Conservation (phyloP, 2,888 invertebrate species). For the Campaea margaritaria region DNA sequence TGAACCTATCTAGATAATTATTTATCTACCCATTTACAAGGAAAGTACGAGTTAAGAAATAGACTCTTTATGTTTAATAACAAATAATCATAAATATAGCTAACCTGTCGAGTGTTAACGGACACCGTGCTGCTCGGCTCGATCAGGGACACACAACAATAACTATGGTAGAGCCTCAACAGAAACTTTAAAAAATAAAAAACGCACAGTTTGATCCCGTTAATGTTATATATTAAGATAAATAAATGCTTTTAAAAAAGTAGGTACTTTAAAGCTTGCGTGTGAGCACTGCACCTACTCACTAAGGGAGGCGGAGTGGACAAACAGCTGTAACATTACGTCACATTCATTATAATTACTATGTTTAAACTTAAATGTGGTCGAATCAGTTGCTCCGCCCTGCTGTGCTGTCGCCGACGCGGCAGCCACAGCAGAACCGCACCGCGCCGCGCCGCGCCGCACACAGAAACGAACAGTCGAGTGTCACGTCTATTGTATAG, state of each 20-base stretch:
- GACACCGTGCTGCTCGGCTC: neutral
- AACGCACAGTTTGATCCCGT: neutral
- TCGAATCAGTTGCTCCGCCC: no score
- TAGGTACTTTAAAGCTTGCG: constrained; percentile 26
- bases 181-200: neutral
- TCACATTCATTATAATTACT: no score
- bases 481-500: constrained; percentile 1
- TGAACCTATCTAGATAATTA: no score
- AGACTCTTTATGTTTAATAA: constrained; percentile 27
- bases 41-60: constrained; percentile 15
- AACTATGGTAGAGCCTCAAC: neutral
- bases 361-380: no score
- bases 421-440: neutral
- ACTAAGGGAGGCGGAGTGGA: neutral
- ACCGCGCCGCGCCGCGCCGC: neutral
- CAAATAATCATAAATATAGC: constrained; percentile 16
- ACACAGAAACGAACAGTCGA: constrained; percentile 3
- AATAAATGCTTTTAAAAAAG: constrained; percentile 21
- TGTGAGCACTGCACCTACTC: constrained; percentile 13
- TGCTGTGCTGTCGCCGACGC: no score
- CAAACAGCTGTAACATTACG: no score
- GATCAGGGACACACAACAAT: constrained; percentile 4
- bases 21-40: constrained; percentile 5
- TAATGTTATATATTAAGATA: constrained; percentile 1
- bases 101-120: neutral